Conservation (phyloP, 37 sponge, comb jelly and placozoan genomes). For the Ephydatia muelleri region DNA sequence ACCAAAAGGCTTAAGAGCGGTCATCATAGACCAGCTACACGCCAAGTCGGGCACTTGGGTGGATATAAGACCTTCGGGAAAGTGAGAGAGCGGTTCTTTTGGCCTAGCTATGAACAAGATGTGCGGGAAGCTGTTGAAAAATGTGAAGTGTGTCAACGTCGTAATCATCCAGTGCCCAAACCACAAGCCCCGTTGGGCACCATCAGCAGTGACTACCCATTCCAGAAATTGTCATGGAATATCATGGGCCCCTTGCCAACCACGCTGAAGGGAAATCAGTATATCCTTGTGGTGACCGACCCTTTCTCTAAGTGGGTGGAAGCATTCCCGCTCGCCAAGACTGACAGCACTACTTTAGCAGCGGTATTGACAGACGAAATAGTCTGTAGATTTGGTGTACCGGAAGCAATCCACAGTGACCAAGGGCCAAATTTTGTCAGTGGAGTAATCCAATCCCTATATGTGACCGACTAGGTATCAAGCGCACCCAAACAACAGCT, state of each 20-base stretch:
- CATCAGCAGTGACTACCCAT: constrained; percentile 13
- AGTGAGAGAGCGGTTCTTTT: constrained; percentile 24
- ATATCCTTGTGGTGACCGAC: constrained; percentile 38
- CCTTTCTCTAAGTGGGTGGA: constrained; percentile 39
- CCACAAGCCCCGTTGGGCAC: constrained; percentile 26
- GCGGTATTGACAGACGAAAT: constrained; percentile 20
- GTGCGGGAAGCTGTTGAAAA: constrained; percentile 3
- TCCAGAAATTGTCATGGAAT: constrained; percentile 35
- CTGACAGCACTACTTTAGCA: constrained; percentile 9
- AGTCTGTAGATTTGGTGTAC: constrained; percentile 45
- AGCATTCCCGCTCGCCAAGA: constrained; percentile 25
- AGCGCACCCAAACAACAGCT: constrained; percentile 17
- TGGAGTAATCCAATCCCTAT: constrained; percentile 8
- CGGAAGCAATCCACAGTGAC: constrained; percentile 29
- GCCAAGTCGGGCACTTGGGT: constrained; percentile 22
- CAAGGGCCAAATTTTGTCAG: constrained; percentile 28
- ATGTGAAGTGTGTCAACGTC: constrained; percentile 9
- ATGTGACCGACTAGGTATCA: constrained; percentile 15
- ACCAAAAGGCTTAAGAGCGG: background rate
- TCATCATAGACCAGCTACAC: constrained; percentile 19
- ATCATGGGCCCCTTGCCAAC: constrained; percentile 36
- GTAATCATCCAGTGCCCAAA: constrained; percentile 17
- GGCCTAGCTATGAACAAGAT: constrained; percentile 23
- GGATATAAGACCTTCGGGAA: constrained; percentile 19
- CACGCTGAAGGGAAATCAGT: constrained; percentile 17